phyloP scores from a whole-genome alignment of 2,113 vertebrate species.

The Otocyon megalotis region DNA sequence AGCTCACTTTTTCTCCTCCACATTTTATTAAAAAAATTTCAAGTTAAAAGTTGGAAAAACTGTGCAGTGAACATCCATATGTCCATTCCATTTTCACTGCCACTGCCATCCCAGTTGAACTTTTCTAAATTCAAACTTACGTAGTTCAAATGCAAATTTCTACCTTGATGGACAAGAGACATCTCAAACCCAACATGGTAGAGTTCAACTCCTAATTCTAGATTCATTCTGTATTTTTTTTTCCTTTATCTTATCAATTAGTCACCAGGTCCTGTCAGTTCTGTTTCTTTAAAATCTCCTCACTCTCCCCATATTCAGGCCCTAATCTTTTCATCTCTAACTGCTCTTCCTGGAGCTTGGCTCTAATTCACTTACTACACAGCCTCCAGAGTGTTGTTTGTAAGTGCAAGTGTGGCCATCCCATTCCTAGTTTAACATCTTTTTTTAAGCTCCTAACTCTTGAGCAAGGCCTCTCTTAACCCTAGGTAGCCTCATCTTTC shows the following conservation, averaged over 20 bases:
- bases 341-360: not conserved
- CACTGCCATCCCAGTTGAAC: not conserved
- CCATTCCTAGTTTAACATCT: not conserved
- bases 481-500: not conserved
- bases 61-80: not conserved
- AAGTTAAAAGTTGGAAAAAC: not conserved
- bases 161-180: not conserved
- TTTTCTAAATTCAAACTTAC: not conserved
- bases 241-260: not conserved
- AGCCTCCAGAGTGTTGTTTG: not conserved
- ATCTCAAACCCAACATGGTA: not conserved
- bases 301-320: not conserved
- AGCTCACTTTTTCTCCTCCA: not conserved
- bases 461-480: not conserved
- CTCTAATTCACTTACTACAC: not conserved
- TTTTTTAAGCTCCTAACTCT: not conserved
- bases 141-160: not conserved
- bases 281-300: not conserved
- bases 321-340: not conserved
- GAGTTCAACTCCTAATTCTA: not conserved
- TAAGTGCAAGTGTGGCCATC: not conserved
- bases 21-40: not conserved
- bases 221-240: constrained; percentile 13
- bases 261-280: not conserved
- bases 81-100: not conserved